Base-by-base conservation (phyloP, 2,113 vertebrate species). In the Nothoprocta perdicaria region DNA sequence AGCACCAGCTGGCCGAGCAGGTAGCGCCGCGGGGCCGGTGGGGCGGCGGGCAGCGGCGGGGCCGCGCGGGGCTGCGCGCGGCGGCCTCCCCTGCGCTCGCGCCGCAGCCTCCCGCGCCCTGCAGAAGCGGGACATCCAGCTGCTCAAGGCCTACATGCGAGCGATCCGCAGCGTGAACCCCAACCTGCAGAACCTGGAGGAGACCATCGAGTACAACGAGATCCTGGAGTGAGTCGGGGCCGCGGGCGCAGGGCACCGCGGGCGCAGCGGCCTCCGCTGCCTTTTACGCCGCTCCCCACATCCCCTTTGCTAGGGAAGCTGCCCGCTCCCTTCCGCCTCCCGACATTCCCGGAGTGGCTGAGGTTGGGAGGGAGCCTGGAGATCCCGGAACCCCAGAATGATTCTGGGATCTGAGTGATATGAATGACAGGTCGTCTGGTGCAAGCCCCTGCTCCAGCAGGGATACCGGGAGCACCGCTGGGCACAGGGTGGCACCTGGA, bases 131-230 rank as follows among this genome's bases (percentile, higher is more conserved):
- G 99, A 99, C 96, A 99, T 99, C 68, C 99, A 99, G 98, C 97
- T 99, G 96, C 97, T 99, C 60, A 99, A 99, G 97, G 99, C 99
- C 5, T 99, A 99, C 95, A 99, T 99, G 99, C 97, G 99, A 73
- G 99, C 99, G 1, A 99, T 99, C 96, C 99, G 99, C 93, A 99
- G 98, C n/a, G 98, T 99, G 84, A 99, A 99, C 97, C 99, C 99
- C 52, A 99, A 99, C 96, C 98, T 99, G 90, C 99, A 99, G 96
- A 99, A 99, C 97, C 98, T 99, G 80, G 99, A 99, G 95, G 99
- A 99, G 96, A 99, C 98, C 85, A 99, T 99, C 22, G 99, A 99
- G 89, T 99, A 99, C 98, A 99, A 99, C 5, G 99, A 99, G 94
- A 99, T 99, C 95, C 97, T 99, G 71, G 99, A 99, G 99, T 99